Conservation (phyloP, 2,113 vertebrate genomes). For the Herpailurus yagouaroundi region DNA sequence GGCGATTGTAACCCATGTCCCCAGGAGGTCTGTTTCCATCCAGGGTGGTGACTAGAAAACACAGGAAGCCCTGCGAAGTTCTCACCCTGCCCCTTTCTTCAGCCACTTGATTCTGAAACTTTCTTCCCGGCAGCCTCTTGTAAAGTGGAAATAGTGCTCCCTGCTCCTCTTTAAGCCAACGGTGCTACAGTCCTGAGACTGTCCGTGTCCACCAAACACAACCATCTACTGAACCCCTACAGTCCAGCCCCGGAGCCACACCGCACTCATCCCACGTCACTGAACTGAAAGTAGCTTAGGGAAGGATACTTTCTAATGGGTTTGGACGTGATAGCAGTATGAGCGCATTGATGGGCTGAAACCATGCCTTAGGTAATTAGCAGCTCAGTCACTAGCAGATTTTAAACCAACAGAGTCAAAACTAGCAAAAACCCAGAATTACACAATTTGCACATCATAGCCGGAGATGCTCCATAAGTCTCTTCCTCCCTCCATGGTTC, state of each 20-base stretch:
- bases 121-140: not conserved
- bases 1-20: not conserved
- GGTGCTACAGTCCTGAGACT: not conserved
- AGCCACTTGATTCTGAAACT: not conserved
- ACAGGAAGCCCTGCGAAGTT: not conserved
- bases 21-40: not conserved
- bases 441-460: not conserved
- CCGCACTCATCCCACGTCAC: not conserved
- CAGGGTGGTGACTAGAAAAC: not conserved
- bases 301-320: not conserved
- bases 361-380: not conserved
- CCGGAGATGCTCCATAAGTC: not conserved
- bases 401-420: not conserved
- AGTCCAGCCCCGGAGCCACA: not conserved
- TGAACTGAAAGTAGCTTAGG: not conserved
- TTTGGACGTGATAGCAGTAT: rapidly evolving
- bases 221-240: not conserved
- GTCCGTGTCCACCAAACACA: not conserved
- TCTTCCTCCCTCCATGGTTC: not conserved
- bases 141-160: not conserved
- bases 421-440: not conserved
- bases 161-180: not conserved
- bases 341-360: not conserved
- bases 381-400: not conserved
- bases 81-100: not conserved